Conservation (phyloP, 2,888 invertebrate genomes). For the Thera obeliscata region DNA sequence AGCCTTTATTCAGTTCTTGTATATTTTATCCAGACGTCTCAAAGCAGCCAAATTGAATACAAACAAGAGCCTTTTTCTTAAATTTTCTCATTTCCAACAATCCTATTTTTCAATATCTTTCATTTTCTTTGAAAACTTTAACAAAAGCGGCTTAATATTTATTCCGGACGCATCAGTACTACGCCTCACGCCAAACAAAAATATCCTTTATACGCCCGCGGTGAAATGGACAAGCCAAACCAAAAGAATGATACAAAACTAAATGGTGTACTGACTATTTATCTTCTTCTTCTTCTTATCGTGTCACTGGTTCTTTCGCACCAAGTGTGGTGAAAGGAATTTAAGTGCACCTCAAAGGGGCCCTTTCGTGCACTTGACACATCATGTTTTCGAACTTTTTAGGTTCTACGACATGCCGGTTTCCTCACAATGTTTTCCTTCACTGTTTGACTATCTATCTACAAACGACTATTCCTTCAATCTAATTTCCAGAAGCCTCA, state of each 20-base stretch:
- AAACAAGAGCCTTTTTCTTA: conserved; percentile 32
- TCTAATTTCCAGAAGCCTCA: too few relatives aligned
- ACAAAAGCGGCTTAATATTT: conserved; percentile 49
- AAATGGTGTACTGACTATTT: background rate
- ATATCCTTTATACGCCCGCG: conserved; percentile 57
- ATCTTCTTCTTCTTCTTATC: background rate
- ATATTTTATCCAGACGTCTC: background rate
- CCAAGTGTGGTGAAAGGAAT: too few relatives aligned
- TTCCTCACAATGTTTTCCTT: too few relatives aligned
- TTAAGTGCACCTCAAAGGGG: too few relatives aligned
- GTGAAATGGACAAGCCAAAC: conserved; percentile 51
- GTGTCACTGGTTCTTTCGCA: too few relatives aligned
- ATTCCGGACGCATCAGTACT: conserved; percentile 52
- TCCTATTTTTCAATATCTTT: conserved; percentile 32
- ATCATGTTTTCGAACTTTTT: too few relatives aligned
- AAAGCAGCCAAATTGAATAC: conserved; percentile 27
- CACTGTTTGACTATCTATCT: too few relatives aligned
- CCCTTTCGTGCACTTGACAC: too few relatives aligned
- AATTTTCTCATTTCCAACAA: conserved; percentile 37
- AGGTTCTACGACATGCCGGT: too few relatives aligned
- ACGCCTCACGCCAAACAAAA: conserved; percentile 55
- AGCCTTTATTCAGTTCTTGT: conserved; percentile 12
- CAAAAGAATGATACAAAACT: conserved; percentile 2
- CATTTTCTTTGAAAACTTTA: conserved; percentile 36
- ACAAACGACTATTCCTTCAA: too few relatives aligned